Conservation (phyloP, 2,888 invertebrate genomes). For the Phymatocera aterrima region DNA sequence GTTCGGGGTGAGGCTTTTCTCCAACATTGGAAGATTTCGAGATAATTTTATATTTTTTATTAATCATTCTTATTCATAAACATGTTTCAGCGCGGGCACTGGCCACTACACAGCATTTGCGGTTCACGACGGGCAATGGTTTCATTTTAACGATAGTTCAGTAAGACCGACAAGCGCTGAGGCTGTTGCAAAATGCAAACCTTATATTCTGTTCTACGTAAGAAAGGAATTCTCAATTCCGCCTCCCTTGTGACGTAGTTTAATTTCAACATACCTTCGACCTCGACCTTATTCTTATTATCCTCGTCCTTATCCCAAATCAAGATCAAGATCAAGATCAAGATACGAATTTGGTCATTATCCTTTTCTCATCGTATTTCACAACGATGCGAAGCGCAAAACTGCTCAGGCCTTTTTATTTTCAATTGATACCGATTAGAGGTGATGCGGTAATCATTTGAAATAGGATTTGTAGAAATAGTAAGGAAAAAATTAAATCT, state of each 20-base stretch:
- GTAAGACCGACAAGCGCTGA: constrained; percentile 83
- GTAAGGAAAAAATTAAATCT: neutral
- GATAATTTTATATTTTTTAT: neutral
- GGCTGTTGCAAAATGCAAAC: constrained; percentile 86
- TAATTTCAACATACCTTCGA: neutral
- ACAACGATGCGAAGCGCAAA: constrained; percentile 38
- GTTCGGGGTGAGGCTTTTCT: constrained; percentile 80
- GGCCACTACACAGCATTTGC: constrained; percentile 93
- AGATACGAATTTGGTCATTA: neutral
- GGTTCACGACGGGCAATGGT: constrained; percentile 87
- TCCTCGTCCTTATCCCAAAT: neutral
- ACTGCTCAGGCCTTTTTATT: constrained; percentile 45
- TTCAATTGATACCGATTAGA: constrained; percentile 33
- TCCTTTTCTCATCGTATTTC: constrained; percentile 13
- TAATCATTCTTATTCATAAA: neutral
- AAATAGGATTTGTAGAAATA: constrained; percentile 28
- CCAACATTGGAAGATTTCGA: neutral
- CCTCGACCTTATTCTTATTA: neutral
- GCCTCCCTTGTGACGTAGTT: constrained; percentile 70
- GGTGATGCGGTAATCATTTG: constrained; percentile 33
- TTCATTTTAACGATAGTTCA: constrained; percentile 91
- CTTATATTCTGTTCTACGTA: constrained; percentile 91
- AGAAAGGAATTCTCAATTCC: constrained; percentile 78
- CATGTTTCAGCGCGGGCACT: constrained; percentile 82
- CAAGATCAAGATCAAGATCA: neutral